Conservation (phyloP, 2,888 invertebrate genomes). For the Spisula solida region DNA sequence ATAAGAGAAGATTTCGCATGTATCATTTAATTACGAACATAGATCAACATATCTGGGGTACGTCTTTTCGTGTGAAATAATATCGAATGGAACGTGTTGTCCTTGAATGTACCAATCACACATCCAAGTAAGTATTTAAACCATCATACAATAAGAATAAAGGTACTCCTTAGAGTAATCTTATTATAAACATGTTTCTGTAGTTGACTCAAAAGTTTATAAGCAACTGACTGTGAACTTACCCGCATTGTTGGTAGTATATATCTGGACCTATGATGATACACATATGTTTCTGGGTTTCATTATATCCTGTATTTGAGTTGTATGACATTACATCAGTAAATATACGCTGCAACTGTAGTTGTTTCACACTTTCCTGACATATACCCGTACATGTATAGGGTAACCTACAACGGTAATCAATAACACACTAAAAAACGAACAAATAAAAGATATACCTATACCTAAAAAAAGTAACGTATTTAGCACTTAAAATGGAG, state of each 20-base stretch:
- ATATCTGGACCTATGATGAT: conserved; percentile 56
- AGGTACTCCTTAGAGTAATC: no score
- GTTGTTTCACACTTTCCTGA: not conserved
- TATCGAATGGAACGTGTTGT: no score
- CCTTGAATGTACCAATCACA: no score
- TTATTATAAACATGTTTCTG: no score
- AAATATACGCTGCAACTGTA: conserved; percentile 45
- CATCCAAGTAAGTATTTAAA: no score
- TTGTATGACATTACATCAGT: not conserved
- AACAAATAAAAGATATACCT: not conserved
- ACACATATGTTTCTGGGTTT: conserved; percentile 43
- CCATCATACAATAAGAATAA: no score
- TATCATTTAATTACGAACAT: no score
- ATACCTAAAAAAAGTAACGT: not conserved
- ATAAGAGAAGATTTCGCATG: no score
- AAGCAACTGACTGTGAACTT: conserved; percentile 35
- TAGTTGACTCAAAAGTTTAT: no score
- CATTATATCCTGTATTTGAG: not conserved
- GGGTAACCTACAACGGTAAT: not conserved
- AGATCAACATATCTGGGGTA: no score
- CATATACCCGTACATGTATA: conserved; percentile 41
- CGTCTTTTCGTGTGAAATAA: no score
- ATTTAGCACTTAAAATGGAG: no score
- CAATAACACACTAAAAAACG: not conserved
- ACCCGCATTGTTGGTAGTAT: conserved; percentile 51